Evolutionary conservation across 2,113 vertebrate species (phyloP).

Genomic region (Terrapene triunguis): DNA sequence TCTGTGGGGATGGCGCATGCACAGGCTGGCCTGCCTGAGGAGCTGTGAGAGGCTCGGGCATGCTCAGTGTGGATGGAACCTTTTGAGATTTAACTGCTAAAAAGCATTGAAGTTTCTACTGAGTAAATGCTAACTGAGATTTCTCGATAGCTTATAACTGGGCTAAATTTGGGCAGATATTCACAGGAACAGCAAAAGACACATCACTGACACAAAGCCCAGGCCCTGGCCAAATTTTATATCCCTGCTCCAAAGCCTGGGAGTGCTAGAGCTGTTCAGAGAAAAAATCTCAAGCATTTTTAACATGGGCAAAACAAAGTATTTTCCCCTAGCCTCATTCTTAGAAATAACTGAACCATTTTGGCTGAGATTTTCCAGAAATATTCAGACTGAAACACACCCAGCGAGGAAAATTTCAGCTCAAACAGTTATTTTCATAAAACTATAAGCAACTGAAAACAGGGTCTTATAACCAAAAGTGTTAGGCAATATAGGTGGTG

Average conservation of each 20-base stretch:
- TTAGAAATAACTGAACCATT: background rate
- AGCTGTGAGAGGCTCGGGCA: background rate
- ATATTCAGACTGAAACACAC: background rate
- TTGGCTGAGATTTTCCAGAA: background rate
- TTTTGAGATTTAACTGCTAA: background rate
- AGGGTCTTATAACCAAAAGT: background rate
- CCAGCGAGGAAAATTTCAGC: background rate
- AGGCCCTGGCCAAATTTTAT: background rate
- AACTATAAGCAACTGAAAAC: background rate
- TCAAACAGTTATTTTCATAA: background rate
- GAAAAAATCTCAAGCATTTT: background rate
- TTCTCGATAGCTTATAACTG: rapidly evolving
- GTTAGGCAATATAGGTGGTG: background rate
- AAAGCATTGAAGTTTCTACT: background rate
- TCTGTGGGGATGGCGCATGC: rapidly evolving
- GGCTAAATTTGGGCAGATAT: background rate
- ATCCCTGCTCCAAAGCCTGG: background rate
- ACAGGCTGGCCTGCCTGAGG: rapidly evolving
- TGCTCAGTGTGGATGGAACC: background rate
- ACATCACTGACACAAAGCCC: background rate
- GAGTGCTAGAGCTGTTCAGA: background rate
- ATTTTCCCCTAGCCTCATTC: background rate
- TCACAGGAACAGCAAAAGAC: background rate
- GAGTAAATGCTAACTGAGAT: rapidly evolving
- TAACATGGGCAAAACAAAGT: background rate